Evolutionary conservation across 1,140 invertebrate genomes (phyloP).

Genomic region (Tribolium madens): DNA sequence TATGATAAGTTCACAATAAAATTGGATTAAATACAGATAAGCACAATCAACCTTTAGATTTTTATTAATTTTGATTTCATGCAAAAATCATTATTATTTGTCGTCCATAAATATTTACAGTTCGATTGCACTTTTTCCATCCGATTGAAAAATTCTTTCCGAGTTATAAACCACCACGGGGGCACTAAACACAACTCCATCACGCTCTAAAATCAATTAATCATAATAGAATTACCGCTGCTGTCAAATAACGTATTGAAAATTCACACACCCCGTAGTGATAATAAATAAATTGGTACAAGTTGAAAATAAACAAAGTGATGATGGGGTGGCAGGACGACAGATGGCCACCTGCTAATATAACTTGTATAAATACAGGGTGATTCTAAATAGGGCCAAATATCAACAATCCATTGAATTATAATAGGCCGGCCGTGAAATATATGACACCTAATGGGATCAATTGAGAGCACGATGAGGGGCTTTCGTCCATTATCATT

Average conservation of each 20-base stretch:
- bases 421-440: slow-evolving; percentile 55
- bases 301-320: slow-evolving; percentile 52
- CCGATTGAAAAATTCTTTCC: slow-evolving; percentile 46
- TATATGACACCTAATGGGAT: slow-evolving; percentile 52
- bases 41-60: slow-evolving; percentile 26
- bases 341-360: slow-evolving; percentile 60
- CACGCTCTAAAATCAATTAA: slow-evolving; percentile 46
- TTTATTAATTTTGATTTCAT: slow-evolving; percentile 44
- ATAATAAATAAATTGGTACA: slow-evolving; percentile 50
- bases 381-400: slow-evolving; percentile 55
- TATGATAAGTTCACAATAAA: slow-evolving; percentile 40
- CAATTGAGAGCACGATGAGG: slow-evolving; percentile 41
- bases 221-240: slow-evolving; percentile 43
- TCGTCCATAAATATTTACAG: slow-evolving; percentile 25
- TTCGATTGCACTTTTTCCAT: slow-evolving; percentile 11
- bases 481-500: slow-evolving; percentile 41
- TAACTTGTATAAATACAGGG: slow-evolving; percentile 59
- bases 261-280: slow-evolving; percentile 43
- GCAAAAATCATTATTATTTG: slow-evolving; percentile 20
- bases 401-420: slow-evolving; percentile 60
- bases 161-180: slow-evolving; percentile 8
- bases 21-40: slow-evolving; percentile 38
- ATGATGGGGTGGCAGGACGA: slow-evolving; percentile 43
- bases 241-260: slow-evolving; percentile 47
- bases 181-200: slow-evolving; percentile 19